Conservation (phyloP, 2,797 vertebrate genomes). For the Eulemur albifrons region DNA sequence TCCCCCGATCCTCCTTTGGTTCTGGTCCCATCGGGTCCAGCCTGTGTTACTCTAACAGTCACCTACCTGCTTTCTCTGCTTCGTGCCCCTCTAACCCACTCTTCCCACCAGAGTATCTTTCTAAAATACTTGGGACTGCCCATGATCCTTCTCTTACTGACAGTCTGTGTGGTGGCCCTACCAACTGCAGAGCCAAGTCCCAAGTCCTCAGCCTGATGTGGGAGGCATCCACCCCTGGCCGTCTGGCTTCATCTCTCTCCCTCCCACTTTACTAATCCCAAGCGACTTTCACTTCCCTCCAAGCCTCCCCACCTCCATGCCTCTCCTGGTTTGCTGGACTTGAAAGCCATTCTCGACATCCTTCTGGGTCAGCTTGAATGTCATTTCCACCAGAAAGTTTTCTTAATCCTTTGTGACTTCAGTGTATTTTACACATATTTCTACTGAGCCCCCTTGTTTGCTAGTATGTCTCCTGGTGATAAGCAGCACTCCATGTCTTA, state of each 20-base stretch:
- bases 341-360: not conserved
- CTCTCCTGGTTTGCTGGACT: not conserved
- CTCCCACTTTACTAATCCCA: not conserved
- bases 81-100: not conserved
- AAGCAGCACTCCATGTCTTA: not conserved
- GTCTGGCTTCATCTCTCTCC: not conserved
- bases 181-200: not conserved
- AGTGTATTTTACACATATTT: not conserved
- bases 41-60: not conserved
- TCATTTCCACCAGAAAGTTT: not conserved
- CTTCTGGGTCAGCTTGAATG: not conserved
- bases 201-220: not conserved
- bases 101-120: not conserved
- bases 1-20: not conserved
- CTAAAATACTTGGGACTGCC: not conserved
- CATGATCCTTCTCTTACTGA: not conserved
- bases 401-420: not conserved
- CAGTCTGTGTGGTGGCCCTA: not conserved
- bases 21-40: not conserved
- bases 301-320: rapidly evolving
- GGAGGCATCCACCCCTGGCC: not conserved
- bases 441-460: not conserved
- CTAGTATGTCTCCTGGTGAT: not conserved
- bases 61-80: not conserved
- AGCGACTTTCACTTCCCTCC: not conserved